Evolutionary conservation across 2,888 invertebrate species (phyloP), one percentile per base, ranked within the genome.

Genomic region (Drosophila histrio): DNA sequence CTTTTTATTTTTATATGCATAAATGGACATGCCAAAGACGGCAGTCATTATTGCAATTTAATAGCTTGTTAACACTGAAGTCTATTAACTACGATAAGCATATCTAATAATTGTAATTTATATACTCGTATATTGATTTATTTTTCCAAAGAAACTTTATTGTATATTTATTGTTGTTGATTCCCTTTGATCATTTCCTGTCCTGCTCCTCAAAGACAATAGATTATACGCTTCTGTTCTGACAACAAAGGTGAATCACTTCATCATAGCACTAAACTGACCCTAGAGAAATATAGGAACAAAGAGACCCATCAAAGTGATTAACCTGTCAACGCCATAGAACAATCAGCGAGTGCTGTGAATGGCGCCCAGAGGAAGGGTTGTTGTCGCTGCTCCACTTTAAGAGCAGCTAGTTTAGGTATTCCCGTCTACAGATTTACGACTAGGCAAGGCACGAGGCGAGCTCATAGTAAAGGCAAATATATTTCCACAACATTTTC

Each of bases 321-420:
- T 89, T 83, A 89, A 80, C 81, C 87, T 88, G 89, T 89, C 89
- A 89, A 56, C 88, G 74, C 72, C 69, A 74, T 50, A 74, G 72
- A 74, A 72, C 78, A 75, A 88, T 85, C 78, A 77, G 62, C 77
- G 65, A 68, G 68, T 79, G 73, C 70, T 47, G 54, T 52, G 68
- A 79, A 64, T 73, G 67, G 61, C 56, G 74, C 54, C 76, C 63
- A 36, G 47, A 63, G 56, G 52, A 60, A 61, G 62, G 67, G 58
- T 57, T 74, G 71, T 34, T 38, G 30, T 43, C 56, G 21, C 22
- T 76, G 60, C 60, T 67, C 59, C 71, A 61, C 65, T 63, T 64
- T 56, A 36, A 59, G 17, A 56, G 54, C 52, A 39, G 64, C 41
- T 21, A 36, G 43, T 7, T 41, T 53, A 44, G 56, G 57, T 60